Evolutionary conservation across 1,140 invertebrate genomes (phyloP).

Genomic region (Drosophila quadrilineata): DNA sequence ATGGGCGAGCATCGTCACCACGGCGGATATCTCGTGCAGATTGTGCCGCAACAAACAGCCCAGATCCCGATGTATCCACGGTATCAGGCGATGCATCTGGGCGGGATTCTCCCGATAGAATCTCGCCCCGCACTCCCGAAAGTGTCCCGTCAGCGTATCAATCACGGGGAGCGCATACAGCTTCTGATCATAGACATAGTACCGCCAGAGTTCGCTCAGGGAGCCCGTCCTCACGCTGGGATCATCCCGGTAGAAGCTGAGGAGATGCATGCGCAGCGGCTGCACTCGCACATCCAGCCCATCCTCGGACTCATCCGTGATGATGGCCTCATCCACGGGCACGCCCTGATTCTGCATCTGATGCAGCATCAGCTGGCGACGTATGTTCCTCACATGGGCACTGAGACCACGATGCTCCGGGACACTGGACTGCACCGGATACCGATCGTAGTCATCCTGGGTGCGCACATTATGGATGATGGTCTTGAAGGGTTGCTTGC

Average conservation of each 20-base stretch:
- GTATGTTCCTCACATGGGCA: slow-evolving; percentile 57
- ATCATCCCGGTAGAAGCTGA: slow-evolving; percentile 72
- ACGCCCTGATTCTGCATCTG: slow-evolving; percentile 49
- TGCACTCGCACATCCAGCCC: neutral
- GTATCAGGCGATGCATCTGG: slow-evolving; percentile 89
- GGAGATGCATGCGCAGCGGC: slow-evolving; percentile 22
- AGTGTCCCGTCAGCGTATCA: slow-evolving; percentile 85
- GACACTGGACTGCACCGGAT: slow-evolving; percentile 84
- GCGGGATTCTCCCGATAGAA: slow-evolving; percentile 91
- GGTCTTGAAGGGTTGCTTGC: slow-evolving; percentile 94
- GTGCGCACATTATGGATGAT: slow-evolving; percentile 96
- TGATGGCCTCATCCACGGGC: slow-evolving; percentile 28
- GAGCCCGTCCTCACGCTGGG: slow-evolving; percentile 41
- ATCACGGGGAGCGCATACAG: slow-evolving; percentile 87
- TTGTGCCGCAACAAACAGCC: slow-evolving; percentile 85
- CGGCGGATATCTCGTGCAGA: slow-evolving; percentile 85
- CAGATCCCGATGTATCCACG: slow-evolving; percentile 94
- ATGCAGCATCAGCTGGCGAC: slow-evolving; percentile 44
- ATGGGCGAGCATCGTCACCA: slow-evolving; percentile 88
- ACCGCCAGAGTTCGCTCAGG: slow-evolving; percentile 82
- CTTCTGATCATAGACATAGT: slow-evolving; percentile 89
- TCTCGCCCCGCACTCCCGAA: slow-evolving; percentile 87
- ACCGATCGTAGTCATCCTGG: slow-evolving; percentile 93
- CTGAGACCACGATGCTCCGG: slow-evolving; percentile 46
- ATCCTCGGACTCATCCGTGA: slow-evolving; percentile 37